Evolutionary conservation across 2,113 vertebrate species (phyloP).

Genomic region (Psammodynastes pulverulentus): DNA sequence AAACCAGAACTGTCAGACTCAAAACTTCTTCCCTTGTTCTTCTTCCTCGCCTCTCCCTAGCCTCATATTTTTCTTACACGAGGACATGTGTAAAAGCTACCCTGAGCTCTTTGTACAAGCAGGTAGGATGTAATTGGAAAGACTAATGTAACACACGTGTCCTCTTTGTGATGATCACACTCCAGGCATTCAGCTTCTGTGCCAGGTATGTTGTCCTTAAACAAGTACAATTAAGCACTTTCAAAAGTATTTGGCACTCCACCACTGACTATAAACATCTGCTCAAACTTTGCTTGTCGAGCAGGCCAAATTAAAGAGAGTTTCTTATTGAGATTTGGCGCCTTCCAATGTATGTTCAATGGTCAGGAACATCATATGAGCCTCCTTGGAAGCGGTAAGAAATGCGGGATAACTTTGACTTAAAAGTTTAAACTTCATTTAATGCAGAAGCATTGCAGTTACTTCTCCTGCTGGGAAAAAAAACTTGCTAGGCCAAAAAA

Average conservation of each 20-base stretch:
- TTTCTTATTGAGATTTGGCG: background rate
- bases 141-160: no score
- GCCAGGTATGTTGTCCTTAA: background rate
- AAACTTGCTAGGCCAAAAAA: conserved; percentile 13
- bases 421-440: conserved; percentile 25
- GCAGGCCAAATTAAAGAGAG: background rate
- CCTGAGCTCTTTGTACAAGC: background rate
- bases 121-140: background rate
- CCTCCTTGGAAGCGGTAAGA: background rate
- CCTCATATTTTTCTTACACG: background rate
- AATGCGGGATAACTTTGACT: background rate
- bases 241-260: background rate
- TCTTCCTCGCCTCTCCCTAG: background rate
- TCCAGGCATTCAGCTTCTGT: background rate
- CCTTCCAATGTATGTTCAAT: background rate
- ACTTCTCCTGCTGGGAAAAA: background rate
- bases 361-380: background rate
- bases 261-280: background rate
- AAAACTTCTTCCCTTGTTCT: background rate
- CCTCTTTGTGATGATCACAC: background rate
- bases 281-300: background rate
- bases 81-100: background rate
- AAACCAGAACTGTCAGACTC: background rate
- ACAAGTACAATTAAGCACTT: background rate
- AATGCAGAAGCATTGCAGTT: conserved; percentile 29